Percentiles rank a stretch among this genome's conserved stretches.
phyloP scores from a whole-genome alignment of 2,888 invertebrate species.

The Ephialtes manifestator region DNA sequence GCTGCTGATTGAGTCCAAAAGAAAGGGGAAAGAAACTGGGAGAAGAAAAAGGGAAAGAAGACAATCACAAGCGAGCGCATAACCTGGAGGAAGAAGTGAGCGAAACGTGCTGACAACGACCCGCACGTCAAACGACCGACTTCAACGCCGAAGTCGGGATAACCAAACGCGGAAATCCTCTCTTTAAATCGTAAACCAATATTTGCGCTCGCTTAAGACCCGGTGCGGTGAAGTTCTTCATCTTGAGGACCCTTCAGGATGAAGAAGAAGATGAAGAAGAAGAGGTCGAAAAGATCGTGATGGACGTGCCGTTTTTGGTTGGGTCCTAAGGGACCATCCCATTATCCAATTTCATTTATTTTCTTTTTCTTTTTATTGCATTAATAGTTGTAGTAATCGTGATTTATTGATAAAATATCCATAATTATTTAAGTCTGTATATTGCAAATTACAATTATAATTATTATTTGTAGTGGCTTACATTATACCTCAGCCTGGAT shows the following conservation, averaged over 20 bases:
- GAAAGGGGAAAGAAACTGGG: slow-evolving; percentile 29
- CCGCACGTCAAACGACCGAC: slow-evolving; percentile 56
- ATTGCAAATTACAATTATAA: too few relatives aligned
- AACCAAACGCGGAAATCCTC: slow-evolving; percentile 77
- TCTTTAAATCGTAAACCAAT: slow-evolving; percentile 83
- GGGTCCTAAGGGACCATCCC: background rate
- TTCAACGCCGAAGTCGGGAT: slow-evolving; percentile 68
- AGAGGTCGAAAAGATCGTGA: slow-evolving; percentile 46
- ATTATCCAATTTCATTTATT: background rate
- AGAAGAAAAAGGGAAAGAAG: slow-evolving; percentile 26
- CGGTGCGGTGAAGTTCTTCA: slow-evolving; percentile 50
- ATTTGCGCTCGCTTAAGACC: slow-evolving; percentile 78
- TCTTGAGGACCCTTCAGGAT: slow-evolving; percentile 40
- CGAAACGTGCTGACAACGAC: slow-evolving; percentile 56
- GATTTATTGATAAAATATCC: too few relatives aligned
- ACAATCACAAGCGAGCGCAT: background rate
- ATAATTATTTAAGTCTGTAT: too few relatives aligned
- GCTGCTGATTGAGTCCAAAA: slow-evolving; percentile 32
- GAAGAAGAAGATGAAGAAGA: slow-evolving; percentile 8
- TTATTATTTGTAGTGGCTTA: too few relatives aligned
- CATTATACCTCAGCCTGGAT: too few relatives aligned
- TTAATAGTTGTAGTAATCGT: too few relatives aligned
- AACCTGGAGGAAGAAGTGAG: slow-evolving; percentile 37
- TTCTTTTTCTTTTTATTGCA: background rate
- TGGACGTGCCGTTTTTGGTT: slow-evolving; percentile 60